Conservation (phyloP, 2,113 vertebrate genomes). For the Anthoscopus minutus region DNA sequence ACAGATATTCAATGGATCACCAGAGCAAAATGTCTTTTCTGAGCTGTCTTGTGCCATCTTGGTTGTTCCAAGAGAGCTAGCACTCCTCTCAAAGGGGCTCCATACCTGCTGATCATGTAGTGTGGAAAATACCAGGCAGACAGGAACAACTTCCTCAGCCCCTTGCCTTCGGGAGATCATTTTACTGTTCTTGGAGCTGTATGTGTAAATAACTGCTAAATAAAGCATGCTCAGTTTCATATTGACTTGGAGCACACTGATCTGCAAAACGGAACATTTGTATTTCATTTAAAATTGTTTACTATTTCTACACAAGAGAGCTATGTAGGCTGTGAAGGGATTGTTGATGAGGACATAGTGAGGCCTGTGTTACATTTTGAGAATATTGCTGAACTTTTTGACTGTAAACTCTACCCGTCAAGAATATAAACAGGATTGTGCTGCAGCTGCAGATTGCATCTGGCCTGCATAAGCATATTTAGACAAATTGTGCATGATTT, state of each 20-base stretch:
- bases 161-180: neutral
- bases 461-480: conserved; percentile 59
- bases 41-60: neutral
- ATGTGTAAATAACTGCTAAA: conserved; percentile 19
- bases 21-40: neutral
- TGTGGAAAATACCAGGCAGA: accelerated
- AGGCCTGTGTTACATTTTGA: conserved; percentile 5
- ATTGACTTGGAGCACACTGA: conserved; percentile 7
- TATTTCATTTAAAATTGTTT: conserved; percentile 56
- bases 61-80: neutral
- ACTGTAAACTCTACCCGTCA: conserved; percentile 51
- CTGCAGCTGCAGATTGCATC: conserved; percentile 54
- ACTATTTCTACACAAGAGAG: conserved; percentile 42
- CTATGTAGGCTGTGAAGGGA: conserved; percentile 10
- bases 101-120: neutral
- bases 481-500: conserved; percentile 53
- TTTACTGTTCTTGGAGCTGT: neutral
- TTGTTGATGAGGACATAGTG: conserved; percentile 35
- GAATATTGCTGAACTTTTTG: conserved; percentile 49
- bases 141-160: neutral
- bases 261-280: conserved; percentile 25
- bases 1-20: neutral
- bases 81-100: neutral
- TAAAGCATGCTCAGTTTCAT: neutral
- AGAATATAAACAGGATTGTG: conserved; percentile 50